These are phyloP conservation scores for Trinectes maculatus DNA, from an alignment of 2,113 vertebrate species.

Conservation along the genomic window DNA sequence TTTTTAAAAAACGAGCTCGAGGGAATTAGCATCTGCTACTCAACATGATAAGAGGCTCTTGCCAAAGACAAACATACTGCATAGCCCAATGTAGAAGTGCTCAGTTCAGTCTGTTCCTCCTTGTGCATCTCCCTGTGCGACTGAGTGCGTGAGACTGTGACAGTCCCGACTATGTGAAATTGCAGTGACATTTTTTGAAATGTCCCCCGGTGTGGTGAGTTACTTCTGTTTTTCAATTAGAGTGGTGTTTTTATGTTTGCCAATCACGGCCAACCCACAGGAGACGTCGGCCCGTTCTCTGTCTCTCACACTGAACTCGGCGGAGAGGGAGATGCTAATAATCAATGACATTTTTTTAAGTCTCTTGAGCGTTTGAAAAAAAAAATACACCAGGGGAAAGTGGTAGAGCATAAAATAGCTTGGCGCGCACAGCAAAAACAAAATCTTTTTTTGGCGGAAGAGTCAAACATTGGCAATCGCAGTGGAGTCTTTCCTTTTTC, in stretches of 20 bases:
- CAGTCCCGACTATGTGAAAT: not conserved
- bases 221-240: constrained; percentile 56
- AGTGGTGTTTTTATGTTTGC: constrained; percentile 46
- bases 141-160: not conserved
- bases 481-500: not conserved
- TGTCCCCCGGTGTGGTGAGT: constrained; percentile 22
- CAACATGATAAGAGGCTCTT: not conserved
- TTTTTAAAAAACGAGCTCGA: not conserved
- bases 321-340: constrained; percentile 62
- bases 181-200: constrained; percentile 28
- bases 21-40: constrained; percentile 1
- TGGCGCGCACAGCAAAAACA: constrained; percentile 24
- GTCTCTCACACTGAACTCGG: constrained; percentile 31
- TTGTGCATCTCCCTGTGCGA: not conserved
- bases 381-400: constrained; percentile 33
- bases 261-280: constrained; percentile 9
- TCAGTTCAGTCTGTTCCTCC: no score
- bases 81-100: not conserved
- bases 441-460: constrained; percentile 10
- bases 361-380: constrained; percentile 65
- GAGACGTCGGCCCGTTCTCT: constrained; percentile 32
- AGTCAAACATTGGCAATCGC: constrained; percentile 34
- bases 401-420: constrained; percentile 29
- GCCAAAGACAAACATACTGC: not conserved
- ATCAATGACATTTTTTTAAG: constrained; percentile 61